Conservation (phyloP, 2,113 vertebrate genomes). For the Oxyura jamaicensis region DNA sequence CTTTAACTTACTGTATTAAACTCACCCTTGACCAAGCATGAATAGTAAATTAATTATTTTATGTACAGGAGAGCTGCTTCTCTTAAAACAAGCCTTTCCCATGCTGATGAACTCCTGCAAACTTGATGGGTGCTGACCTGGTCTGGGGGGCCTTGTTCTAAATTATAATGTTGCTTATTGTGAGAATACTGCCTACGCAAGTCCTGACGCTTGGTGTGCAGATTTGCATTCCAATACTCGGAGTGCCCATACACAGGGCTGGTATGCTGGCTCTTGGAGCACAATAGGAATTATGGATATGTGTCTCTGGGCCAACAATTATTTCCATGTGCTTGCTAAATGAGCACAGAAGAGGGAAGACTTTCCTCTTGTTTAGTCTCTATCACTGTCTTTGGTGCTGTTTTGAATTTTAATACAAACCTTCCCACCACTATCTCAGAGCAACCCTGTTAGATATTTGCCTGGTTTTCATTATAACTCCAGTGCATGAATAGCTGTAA, state of each 20-base stretch:
- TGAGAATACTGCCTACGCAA: not conserved
- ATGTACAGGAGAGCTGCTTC: not conserved
- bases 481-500: not conserved
- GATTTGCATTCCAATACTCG: constrained; percentile 39
- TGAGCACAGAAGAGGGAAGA: not conserved
- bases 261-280: not conserved
- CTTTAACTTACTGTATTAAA: not conserved
- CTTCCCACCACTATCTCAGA: not conserved
- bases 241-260: fast-evolving
- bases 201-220: not conserved
- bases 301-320: constrained; percentile 36
- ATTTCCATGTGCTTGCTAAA: constrained; percentile 59
- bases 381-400: constrained; percentile 22
- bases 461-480: constrained; percentile 54
- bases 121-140: not conserved
- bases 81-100: not conserved
- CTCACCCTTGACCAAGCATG: not conserved
- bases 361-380: constrained; percentile 45
- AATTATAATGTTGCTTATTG: not conserved
- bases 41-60: not conserved
- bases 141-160: not conserved
- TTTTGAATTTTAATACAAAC: constrained; percentile 50
- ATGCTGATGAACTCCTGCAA: constrained; percentile 1
- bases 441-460: not conserved
- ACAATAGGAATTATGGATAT: constrained; percentile 42